These are phyloP conservation scores for Agrotis exclamationis DNA, from an alignment of 2,888 invertebrate genomes.

Conservation along the genomic window DNA sequence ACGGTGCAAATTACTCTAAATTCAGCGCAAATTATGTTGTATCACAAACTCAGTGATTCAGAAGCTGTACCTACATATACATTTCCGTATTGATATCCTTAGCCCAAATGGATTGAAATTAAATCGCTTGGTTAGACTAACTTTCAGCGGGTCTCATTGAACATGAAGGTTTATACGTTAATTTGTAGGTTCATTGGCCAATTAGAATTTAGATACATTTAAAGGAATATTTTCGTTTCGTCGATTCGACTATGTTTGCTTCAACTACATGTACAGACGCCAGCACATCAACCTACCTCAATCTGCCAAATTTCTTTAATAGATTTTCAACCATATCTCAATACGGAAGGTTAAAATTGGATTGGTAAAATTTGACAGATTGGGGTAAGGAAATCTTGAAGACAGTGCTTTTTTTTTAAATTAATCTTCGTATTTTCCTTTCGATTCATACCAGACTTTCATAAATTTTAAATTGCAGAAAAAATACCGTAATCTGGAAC, in stretches of 20 bases:
- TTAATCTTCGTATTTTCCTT: no score
- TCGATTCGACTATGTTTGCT: no score
- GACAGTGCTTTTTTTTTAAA: no score
- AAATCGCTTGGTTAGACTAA: conserved; percentile 41
- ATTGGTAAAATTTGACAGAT: no score
- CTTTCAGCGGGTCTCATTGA: conserved; percentile 23
- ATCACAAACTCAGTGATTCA: conserved; percentile 41
- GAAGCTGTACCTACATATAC: conserved; percentile 32
- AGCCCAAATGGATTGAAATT: conserved; percentile 51
- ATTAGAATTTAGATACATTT: conserved; percentile 13
- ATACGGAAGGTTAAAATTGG: no score
- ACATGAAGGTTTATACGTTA: conserved; percentile 4
- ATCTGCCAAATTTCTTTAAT: no score
- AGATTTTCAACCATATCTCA: no score
- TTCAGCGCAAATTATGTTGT: conserved; percentile 13
- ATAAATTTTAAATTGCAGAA: background rate
- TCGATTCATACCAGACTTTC: no score
- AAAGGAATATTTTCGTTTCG: background rate
- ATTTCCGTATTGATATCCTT: conserved; percentile 34
- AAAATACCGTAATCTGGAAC: background rate
- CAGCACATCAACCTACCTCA: no score
- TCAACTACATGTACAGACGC: no score
- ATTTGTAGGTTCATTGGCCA: conserved; percentile 46
- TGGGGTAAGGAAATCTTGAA: no score
- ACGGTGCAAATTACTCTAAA: conserved; percentile 3